These are phyloP conservation scores for Poeciliopsis infans DNA, from an alignment of 2,797 vertebrate genomes.

Conservation along the genomic window DNA sequence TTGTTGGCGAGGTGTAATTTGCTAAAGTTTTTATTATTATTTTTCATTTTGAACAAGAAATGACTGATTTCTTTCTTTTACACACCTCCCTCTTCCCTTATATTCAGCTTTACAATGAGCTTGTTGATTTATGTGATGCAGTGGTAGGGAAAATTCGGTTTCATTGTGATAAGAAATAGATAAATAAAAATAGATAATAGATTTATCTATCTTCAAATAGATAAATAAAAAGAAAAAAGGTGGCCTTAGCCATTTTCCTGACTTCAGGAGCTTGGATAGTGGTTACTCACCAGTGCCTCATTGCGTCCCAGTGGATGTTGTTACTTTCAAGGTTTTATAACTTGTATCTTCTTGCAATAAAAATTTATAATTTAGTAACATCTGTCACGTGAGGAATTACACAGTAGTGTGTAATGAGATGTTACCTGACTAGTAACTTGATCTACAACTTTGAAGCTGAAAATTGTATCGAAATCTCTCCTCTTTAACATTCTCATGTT, in stretches of 20 bases:
- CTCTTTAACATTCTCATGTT: conserved; percentile 54
- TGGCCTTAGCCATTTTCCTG: conserved; percentile 81
- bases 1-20: conserved; percentile 50
- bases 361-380: conserved; percentile 59
- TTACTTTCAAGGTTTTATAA: conserved; percentile 66
- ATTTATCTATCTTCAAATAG: conserved; percentile 34
- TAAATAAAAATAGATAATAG: neutral
- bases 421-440: conserved; percentile 46
- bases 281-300: conserved; percentile 82
- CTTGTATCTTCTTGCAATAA: conserved; percentile 59
- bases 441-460: conserved; percentile 50
- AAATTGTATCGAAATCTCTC: conserved; percentile 46
- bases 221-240: conserved; percentile 57
- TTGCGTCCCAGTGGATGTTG: conserved; percentile 65
- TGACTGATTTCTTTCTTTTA: conserved; percentile 35
- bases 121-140: conserved; percentile 45
- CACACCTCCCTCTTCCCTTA: conserved; percentile 12
- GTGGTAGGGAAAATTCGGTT: conserved; percentile 48
- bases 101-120: conserved; percentile 30
- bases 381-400: conserved; percentile 54
- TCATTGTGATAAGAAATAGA: conserved; percentile 54
- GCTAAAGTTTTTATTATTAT: conserved; percentile 34
- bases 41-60: conserved; percentile 40
- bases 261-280: conserved; percentile 73
- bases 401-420: conserved; percentile 44